phyloP scores from a whole-genome alignment of 2,888 invertebrate species.

The Dasysyrphus albostriatus region DNA sequence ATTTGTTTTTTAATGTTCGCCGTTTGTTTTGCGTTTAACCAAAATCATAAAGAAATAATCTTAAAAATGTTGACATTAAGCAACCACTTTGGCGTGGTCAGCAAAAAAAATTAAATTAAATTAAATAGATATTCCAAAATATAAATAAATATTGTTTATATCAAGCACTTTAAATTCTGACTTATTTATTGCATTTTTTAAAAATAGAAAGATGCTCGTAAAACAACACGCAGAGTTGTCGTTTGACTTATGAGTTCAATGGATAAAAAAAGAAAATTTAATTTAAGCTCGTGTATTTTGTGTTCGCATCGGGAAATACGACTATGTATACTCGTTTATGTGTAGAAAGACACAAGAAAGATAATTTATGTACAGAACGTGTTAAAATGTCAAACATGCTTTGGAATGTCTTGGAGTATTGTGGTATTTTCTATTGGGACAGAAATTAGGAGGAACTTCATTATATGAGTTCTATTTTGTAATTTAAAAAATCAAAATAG shows the following conservation, averaged over 20 bases:
- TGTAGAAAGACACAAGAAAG: background rate
- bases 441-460: background rate
- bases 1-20: constrained; percentile 26
- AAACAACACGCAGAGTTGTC: constrained; percentile 9
- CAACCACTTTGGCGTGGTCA: constrained; percentile 56
- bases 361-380: constrained; percentile 47
- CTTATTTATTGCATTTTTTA: constrained; percentile 25
- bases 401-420: background rate
- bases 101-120: constrained; percentile 31
- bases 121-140: background rate
- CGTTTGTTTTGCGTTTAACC: constrained; percentile 71
- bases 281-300: background rate
- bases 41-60: constrained; percentile 58
- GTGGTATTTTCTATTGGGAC: background rate
- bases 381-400: constrained; percentile 33
- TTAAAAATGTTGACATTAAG: constrained; percentile 55
- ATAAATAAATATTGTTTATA: constrained; percentile 16
- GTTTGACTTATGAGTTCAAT: constrained; percentile 36
- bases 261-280: constrained; percentile 28
- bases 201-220: constrained; percentile 35
- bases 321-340: no score
- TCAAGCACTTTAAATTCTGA: constrained; percentile 19
- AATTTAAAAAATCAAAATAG: no score
- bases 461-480: no score
- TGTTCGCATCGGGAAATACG: background rate